Conservation (phyloP, 2,797 vertebrate genomes). For the Strix occidentalis region DNA sequence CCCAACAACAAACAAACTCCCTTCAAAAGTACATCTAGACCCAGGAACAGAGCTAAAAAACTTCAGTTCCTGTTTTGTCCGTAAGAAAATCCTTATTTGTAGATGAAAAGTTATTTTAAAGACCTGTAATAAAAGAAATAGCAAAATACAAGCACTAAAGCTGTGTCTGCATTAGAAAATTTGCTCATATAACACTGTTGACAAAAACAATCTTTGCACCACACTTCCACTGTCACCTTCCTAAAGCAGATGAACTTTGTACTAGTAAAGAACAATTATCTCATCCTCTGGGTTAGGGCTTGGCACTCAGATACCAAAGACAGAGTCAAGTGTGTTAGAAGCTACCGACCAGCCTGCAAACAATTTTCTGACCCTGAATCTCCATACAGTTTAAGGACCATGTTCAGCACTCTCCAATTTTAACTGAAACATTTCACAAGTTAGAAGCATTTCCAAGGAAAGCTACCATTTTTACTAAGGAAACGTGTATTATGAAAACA, state of each 20-base stretch:
- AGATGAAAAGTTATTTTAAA: not conserved
- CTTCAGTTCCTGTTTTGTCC: not conserved
- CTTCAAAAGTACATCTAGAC: not conserved
- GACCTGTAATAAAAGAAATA: not conserved
- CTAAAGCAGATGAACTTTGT: not conserved
- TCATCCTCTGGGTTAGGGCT: not conserved
- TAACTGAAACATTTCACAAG: not conserved
- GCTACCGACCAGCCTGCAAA: not conserved
- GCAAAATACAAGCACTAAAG: not conserved
- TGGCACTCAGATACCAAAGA: not conserved
- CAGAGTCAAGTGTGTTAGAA: not conserved
- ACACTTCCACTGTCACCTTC: not conserved
- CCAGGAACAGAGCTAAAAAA: not conserved
- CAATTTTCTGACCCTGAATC: not conserved
- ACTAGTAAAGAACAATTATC: not conserved
- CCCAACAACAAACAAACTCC: not conserved
- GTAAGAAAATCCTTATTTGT: not conserved
- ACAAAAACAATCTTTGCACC: not conserved
- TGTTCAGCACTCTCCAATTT: not conserved
- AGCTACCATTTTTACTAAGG: not conserved
- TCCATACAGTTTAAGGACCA: not conserved
- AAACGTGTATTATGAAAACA: not conserved
- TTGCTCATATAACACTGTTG: not conserved
- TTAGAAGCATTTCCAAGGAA: not conserved
- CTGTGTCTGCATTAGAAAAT: not conserved